Percentiles rank a stretch among this genome's conserved stretches.
Evolutionary conservation across 2,888 invertebrate species (phyloP).

Genomic region (Rotaria macrura): DNA sequence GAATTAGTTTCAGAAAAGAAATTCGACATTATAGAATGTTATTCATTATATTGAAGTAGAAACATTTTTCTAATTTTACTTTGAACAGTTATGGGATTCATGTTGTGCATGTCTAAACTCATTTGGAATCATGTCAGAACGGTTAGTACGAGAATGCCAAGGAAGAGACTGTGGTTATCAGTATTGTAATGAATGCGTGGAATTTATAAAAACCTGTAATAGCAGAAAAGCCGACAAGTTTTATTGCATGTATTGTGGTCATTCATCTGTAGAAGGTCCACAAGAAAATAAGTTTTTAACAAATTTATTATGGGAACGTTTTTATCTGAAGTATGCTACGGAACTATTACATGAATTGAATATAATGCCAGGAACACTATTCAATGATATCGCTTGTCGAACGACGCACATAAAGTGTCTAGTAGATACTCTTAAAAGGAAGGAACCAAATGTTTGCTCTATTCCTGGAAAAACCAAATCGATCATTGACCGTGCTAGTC

Average conservation of each 20-base stretch:
- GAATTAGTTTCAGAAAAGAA: too few species aligned
- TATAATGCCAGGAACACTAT: background rate
- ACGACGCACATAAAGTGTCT: background rate
- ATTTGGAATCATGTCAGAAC: background rate
- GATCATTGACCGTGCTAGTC: background rate
- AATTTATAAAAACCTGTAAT: background rate
- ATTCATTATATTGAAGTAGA: too few species aligned
- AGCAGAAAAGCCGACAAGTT: background rate
- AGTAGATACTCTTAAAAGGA: background rate
- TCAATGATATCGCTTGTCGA: background rate
- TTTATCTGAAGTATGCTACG: background rate
- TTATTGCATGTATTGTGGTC: background rate
- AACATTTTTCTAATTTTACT: too few species aligned
- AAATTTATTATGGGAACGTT: background rate
- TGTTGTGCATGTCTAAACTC: background rate
- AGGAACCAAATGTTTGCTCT: background rate
- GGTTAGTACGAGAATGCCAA: background rate
- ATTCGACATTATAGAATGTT: too few species aligned
- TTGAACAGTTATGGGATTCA: background rate
- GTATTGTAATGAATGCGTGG: background rate
- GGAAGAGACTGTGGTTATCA: background rate
- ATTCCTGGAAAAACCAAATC: background rate
- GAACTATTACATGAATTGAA: background rate
- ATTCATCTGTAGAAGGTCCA: background rate
- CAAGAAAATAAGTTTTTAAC: background rate